Evolutionary conservation across 2,888 invertebrate genomes (phyloP), one percentile per base, ranked within the genome.

Genomic region (Mythimna vitellina): DNA sequence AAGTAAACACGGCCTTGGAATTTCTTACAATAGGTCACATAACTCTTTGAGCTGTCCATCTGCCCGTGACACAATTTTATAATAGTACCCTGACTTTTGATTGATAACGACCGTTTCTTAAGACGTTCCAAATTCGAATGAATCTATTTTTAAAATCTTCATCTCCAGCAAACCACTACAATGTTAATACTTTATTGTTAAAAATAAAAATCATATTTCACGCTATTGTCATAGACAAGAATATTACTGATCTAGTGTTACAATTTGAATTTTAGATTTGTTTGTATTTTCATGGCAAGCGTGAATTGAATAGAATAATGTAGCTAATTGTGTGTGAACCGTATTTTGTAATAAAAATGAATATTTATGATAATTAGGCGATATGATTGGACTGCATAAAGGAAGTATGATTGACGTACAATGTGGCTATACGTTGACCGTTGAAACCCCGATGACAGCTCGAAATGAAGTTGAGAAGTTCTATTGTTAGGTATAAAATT

Each of bases 271-370:
- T 94, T 93, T 86, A 93, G 90, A 95, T 95, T 90, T 92, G 90
- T 93, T 93, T 92, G 90, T 92, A 91, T 92, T 91, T 89, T 70
- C 32, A 89, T 87, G 88, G 85, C 87, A 83, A 85, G 80, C 88
- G 78, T 89, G 92, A 92, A 93, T 92, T 87, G 89, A 88, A 89
- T 90, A 81, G 90, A 90, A 94, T 95, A 94, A 96, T 94, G 90
- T 78, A 93, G 89, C 95, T 96, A 96, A 96, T 96, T 95, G 95
- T 96, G 96, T 96, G 96, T 96, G 95, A 96, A 95, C 92, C 53
- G 84, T 79, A 86, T 84, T 76, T 81, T 80, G 65, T 81, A 83
- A 86, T 85, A 89, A 91, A 91, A 92, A 93, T 93, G 93, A 94
- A 95, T 96, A 95, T 94, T 94, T 93, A 92, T 92, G 90, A 79